These are phyloP conservation scores for Thereva nobilitata DNA, from an alignment of 2,888 invertebrate species.

Conservation along the genomic window DNA sequence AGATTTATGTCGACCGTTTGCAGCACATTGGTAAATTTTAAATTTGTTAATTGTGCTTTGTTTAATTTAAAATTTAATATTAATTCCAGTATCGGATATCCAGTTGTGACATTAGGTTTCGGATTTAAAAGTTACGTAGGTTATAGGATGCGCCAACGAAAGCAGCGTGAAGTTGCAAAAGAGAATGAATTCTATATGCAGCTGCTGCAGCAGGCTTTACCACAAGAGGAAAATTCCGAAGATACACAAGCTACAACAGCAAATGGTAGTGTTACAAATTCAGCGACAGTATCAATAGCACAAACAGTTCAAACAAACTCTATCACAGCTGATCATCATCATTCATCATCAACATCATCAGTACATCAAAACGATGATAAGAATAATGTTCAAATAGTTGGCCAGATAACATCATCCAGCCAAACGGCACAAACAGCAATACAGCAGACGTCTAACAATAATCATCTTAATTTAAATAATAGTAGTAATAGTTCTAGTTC, in stretches of 20 bases:
- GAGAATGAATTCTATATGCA: conserved; percentile 95
- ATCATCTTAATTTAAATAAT: conserved; percentile 44
- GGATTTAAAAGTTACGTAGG: conserved; percentile 93
- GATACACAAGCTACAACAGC: conserved; percentile 43
- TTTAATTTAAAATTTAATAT: background rate
- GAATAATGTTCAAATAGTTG: conserved; percentile 49
- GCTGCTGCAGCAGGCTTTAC: conserved; percentile 87
- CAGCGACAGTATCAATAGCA: conserved; percentile 40
- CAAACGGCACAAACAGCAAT: conserved; percentile 41
- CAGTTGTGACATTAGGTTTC: conserved; percentile 93
- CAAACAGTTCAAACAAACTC: conserved; percentile 45
- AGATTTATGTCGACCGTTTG: conserved; percentile 93
- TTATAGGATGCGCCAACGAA: conserved; percentile 85
- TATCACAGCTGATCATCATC: conserved; percentile 40
- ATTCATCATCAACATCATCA: conserved; percentile 38
- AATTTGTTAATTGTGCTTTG: conserved; percentile 6
- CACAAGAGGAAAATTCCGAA: conserved; percentile 60
- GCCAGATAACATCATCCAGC: conserved; percentile 30
- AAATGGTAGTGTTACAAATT: conserved; percentile 36
- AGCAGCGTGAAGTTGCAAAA: conserved; percentile 90
- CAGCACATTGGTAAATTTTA: conserved; percentile 83
- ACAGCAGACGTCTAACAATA: conserved; percentile 42
- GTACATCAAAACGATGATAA: conserved; percentile 47
- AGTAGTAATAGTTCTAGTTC: conserved; percentile 44
- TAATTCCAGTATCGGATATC: conserved; percentile 81